These are phyloP conservation scores for Hyles lineata DNA, from an alignment of 2,888 invertebrate species.

Conservation along the genomic window DNA sequence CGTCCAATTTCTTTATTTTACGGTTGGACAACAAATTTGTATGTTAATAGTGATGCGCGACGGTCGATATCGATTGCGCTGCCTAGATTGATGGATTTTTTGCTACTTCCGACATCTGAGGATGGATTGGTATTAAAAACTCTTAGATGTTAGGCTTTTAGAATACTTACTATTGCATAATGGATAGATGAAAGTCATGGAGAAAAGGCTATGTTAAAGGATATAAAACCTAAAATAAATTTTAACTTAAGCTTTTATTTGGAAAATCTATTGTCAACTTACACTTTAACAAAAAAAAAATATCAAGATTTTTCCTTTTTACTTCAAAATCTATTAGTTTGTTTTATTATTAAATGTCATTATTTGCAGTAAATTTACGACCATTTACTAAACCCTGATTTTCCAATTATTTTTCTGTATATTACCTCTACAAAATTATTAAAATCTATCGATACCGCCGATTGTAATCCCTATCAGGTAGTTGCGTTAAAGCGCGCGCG, in stretches of 20 bases:
- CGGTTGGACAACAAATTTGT: constrained; percentile 81
- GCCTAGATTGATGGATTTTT: constrained; percentile 43
- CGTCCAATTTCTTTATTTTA: constrained; percentile 83
- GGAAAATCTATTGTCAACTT: too few relatives aligned
- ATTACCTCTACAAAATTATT: background rate
- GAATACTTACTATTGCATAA: too few relatives aligned
- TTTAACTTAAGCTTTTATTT: too few relatives aligned
- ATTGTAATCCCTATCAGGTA: constrained; percentile 41
- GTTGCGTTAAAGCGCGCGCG: constrained; percentile 56
- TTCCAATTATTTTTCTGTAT: background rate
- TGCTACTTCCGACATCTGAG: constrained; percentile 28
- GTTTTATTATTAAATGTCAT: background rate
- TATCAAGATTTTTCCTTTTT: too few relatives aligned
- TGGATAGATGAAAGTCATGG: too few relatives aligned
- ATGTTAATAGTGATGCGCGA: constrained; percentile 79
- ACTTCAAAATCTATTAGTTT: background rate
- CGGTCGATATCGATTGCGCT: constrained; percentile 66
- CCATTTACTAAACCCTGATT: too few relatives aligned
- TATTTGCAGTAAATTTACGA: too few relatives aligned
- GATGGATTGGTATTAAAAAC: constrained; percentile 31
- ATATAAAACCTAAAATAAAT: too few relatives aligned
- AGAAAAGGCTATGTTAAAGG: too few relatives aligned
- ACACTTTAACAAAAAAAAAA: too few relatives aligned
- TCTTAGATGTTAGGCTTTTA: background rate
- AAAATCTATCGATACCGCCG: constrained; percentile 34